These are phyloP conservation scores for Eurystomus glaucurus DNA, from an alignment of 2,797 vertebrate species.

Conservation along the genomic window DNA sequence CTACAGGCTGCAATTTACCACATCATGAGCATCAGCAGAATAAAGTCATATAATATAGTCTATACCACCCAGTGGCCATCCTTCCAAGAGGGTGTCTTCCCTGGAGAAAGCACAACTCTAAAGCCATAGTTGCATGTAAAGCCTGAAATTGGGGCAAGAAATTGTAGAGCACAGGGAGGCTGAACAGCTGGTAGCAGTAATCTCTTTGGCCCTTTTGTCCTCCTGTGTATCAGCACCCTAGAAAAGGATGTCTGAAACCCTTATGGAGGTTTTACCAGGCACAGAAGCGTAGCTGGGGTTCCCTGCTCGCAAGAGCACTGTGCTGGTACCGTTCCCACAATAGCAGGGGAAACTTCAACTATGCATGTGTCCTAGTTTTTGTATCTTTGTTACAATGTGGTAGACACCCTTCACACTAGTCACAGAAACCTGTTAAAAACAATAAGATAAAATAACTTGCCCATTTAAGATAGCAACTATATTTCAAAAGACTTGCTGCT, in stretches of 20 bases:
- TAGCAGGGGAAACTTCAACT: neutral
- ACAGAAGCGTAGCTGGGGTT: neutral
- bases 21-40: neutral
- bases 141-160: neutral
- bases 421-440: neutral
- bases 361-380: neutral
- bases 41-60: neutral
- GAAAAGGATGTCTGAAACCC: neutral
- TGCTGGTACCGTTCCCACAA: neutral
- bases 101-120: neutral
- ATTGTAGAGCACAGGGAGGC: neutral
- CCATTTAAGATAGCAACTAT: neutral
- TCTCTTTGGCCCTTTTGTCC: neutral
- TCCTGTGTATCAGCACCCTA: neutral
- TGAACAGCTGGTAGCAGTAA: neutral
- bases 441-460: neutral
- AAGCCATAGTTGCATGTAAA: neutral
- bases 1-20: neutral
- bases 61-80: rapidly evolving
- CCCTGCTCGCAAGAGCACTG: neutral
- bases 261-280: neutral
- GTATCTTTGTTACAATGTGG: neutral
- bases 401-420: neutral
- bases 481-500: neutral
- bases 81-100: neutral